Evolutionary conservation across 2,888 invertebrate genomes (phyloP), one percentile per base, ranked within the genome.

Genomic region (Elegia similella): DNA sequence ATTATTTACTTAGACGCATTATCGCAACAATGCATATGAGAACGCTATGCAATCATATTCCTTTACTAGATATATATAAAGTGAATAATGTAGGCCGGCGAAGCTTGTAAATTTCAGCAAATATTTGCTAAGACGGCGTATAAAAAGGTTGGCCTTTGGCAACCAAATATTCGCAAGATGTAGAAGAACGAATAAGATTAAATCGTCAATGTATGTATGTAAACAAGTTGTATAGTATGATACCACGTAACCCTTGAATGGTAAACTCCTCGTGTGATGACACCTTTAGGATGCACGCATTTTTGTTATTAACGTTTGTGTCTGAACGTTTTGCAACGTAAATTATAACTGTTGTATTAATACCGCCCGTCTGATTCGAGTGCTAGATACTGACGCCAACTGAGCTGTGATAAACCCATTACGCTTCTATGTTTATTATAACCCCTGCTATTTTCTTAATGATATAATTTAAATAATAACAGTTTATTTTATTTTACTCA

Each of bases 1-100:
- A 42, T 42, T 42, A 42, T 42, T 57, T 53, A 59, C 30, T 55
- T 43, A 57, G 29, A 56, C 52, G 15, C 52, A 50, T 52, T 23
- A 58, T 52, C 53, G 44, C 59, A 57, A 58, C 46, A 58, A 52
- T 56, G 42, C 46, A 57, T 54, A 30, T 57, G 44, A 43, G 44
- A 56, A 23, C 34, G 43, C 23, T 56, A 63, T 54, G 62, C 65
- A 62, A 75, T 84, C 88, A 87, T 88, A 88, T 89, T 87, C 87
- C 89, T 88, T 89, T 89, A 88, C 88, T 88, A 88, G 84, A 79
- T 57, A 30, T 42, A 30, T 32, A 17, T 34, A 8, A 42, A 23
- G 42, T 47, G 13, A 38, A 16, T 17, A 17, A 23, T 32, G 13
- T 30, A 32, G 30, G 32, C 6, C 7, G 15, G n/a, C 7, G n/a